Conservation (phyloP, 2,113 vertebrate species). For the Numida meleagris region DNA sequence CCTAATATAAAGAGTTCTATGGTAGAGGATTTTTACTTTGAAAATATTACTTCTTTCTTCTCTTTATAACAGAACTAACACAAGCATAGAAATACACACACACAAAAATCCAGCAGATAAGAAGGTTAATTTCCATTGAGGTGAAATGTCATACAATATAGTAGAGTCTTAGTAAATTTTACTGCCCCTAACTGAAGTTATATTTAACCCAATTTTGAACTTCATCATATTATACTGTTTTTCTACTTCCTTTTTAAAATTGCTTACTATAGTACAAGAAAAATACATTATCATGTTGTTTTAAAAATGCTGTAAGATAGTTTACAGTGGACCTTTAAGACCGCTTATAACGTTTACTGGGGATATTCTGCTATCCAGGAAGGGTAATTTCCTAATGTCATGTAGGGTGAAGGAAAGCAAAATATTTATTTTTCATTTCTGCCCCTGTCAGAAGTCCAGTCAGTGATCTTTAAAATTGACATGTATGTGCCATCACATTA, state of each 20-base stretch:
- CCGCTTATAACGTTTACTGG: background rate
- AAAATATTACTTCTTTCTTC: background rate
- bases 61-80: background rate
- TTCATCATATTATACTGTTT: background rate
- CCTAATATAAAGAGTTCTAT: background rate
- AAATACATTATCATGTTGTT: background rate
- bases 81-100: background rate
- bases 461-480: background rate
- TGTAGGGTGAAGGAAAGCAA: background rate
- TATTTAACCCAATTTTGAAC: background rate
- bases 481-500: background rate
- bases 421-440: background rate
- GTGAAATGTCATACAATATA: background rate
- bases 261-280: background rate
- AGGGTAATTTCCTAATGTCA: background rate
- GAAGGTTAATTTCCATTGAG: background rate
- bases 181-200: background rate
- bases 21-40: background rate
- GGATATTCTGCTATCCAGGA: background rate
- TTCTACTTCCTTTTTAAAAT: background rate
- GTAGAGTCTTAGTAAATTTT: background rate
- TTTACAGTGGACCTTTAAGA: background rate
- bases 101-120: background rate
- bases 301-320: background rate
- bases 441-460: background rate